Base-by-base conservation (phyloP, 2,113 vertebrate species). In the Odontophorus gujanensis region DNA sequence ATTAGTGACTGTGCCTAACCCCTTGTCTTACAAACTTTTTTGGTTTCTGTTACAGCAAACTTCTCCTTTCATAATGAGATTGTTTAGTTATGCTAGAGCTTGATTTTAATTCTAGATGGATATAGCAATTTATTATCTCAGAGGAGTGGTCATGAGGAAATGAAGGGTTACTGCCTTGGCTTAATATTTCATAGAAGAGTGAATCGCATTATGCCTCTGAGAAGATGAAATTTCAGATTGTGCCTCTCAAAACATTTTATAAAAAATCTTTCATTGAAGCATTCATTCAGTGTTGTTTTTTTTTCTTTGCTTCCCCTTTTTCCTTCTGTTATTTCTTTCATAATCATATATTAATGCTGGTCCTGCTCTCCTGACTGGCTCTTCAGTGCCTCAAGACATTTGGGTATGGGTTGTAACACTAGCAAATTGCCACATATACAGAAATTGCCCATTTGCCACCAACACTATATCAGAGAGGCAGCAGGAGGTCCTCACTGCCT, bases 391-490 rank as follows among this genome's bases (percentile, higher is more conserved):
- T 91, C 32, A 9, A 89, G 92, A 83, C 91, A 30, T 91, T 79
- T 92, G 84, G 38, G 17, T 67, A 59, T 59, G 50, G 59, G 38
- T 62, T 94, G 81, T 89, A 92, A 74, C 79, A 78, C 36, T 28
- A 47, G 32, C 59, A 87, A 95, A 92, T 95, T 95, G 63, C 67
- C 89, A 82, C 78, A 81, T 73, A 47, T 51, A 59, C 74, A 68
- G 79, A 87, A 94, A 93, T 93, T 85, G 76, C 85, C 81, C 59
- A 71, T 92, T 96, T 96, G 78, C 81, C 24, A 92, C 76, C 79
- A 88, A 47, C 83, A 74, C 47, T 42, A 7, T n/a, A 92, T 90
- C 85, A 94, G 55, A 85, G 68, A 91, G 82, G 76, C 93, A 92
- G 80, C 87, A 94, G 91, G 91, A 89, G 79, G 81, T 78, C 61